These are phyloP conservation scores for Verasper variegatus DNA, from an alignment of 2,113 vertebrate species.

Conservation along the genomic window DNA sequence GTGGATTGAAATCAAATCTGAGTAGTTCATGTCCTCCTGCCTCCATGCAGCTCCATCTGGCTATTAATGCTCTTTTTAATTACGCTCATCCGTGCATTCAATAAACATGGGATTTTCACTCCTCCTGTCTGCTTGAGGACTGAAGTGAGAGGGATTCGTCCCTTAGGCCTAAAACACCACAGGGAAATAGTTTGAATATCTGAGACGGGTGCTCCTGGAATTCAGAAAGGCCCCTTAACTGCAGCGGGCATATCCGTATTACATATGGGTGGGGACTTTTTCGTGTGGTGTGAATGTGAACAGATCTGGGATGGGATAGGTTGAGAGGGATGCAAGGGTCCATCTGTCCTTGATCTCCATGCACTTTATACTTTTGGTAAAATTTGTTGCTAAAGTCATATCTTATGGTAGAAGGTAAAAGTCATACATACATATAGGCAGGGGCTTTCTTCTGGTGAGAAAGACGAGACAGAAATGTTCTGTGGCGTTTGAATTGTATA, in stretches of 20 bases:
- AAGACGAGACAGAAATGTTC: slow-evolving; percentile 3
- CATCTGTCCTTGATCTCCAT: slow-evolving; percentile 14
- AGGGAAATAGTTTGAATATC: slow-evolving; percentile 65
- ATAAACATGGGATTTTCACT: slow-evolving; percentile 39
- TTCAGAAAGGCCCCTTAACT: slow-evolving; percentile 47
- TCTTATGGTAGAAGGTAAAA: background rate
- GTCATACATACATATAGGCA: background rate
- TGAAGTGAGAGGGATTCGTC: slow-evolving; percentile 39
- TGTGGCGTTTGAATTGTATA: slow-evolving; percentile 4
- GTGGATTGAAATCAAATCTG: slow-evolving; percentile 4
- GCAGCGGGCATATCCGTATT: slow-evolving; percentile 7
- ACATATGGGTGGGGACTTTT: slow-evolving; percentile 16
- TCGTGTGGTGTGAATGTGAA: slow-evolving; percentile 26
- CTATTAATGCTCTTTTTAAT: slow-evolving; percentile 31
- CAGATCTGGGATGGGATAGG: slow-evolving; percentile 41
- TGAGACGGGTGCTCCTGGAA: slow-evolving; percentile 59
- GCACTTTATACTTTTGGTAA: slow-evolving; percentile 15
- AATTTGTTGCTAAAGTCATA: background rate
- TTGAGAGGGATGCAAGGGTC: slow-evolving; percentile 20
- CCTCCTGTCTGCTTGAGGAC: slow-evolving; percentile 7
- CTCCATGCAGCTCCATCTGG: slow-evolving; percentile 28
- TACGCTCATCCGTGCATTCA: slow-evolving; percentile 20
- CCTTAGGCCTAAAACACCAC: slow-evolving; percentile 37
- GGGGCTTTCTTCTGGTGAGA: background rate
- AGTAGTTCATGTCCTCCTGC: background rate